phyloP scores from a whole-genome alignment of 1,140 invertebrate genomes.

The Euglossa dilemma region DNA sequence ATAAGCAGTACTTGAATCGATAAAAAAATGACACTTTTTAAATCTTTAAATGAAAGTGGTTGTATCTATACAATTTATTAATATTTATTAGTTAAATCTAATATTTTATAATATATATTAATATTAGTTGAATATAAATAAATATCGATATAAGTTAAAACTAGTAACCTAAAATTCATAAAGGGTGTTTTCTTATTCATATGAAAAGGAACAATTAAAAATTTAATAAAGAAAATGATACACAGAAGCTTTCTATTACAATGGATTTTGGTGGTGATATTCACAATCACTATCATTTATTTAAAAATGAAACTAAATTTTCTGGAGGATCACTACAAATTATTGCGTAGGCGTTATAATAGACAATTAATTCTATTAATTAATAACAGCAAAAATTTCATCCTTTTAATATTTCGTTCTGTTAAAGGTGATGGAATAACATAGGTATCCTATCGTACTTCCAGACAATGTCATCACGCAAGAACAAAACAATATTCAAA shows the following conservation, averaged over 20 bases:
- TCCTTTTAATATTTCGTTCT: slow-evolving; percentile 56
- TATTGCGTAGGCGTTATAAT: slow-evolving; percentile 70
- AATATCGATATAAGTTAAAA: background rate
- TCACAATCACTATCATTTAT: slow-evolving; percentile 72
- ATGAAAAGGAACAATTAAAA: background rate
- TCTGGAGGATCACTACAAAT: slow-evolving; percentile 73
- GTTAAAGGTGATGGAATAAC: slow-evolving; percentile 49
- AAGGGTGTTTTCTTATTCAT: background rate
- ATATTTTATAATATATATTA: too few species aligned
- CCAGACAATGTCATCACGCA: slow-evolving; percentile 70
- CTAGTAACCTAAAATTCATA: background rate
- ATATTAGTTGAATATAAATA: too few species aligned
- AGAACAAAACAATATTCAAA: slow-evolving; percentile 69
- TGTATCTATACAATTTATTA: slow-evolving; percentile 10
- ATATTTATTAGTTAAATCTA: background rate
- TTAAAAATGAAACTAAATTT: slow-evolving; percentile 71
- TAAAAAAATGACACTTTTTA: background rate
- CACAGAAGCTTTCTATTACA: slow-evolving; percentile 75
- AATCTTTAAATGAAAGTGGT: background rate
- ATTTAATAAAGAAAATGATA: slow-evolving; percentile 65
- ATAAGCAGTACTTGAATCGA: background rate
- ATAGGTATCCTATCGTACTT: slow-evolving; percentile 49
- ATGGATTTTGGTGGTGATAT: slow-evolving; percentile 74
- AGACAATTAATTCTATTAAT: slow-evolving; percentile 39
- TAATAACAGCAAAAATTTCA: slow-evolving; percentile 23